Percentiles rank a stretch among this genome's conserved stretches.
These are phyloP conservation scores for Lates calcarifer DNA, from an alignment of 2,113 vertebrate genomes.

Conservation along the genomic window DNA sequence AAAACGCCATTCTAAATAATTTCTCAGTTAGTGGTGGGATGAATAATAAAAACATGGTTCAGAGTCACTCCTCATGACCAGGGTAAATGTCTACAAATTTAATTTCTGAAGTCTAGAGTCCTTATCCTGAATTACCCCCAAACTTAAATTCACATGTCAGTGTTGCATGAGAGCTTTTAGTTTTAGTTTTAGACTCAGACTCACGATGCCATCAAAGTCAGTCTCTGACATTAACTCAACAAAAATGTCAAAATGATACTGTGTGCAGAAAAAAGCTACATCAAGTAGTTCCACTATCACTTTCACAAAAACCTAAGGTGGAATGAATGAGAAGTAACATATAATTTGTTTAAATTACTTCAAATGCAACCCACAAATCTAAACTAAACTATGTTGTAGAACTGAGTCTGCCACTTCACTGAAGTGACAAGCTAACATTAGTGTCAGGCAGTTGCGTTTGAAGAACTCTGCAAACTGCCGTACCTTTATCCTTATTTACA, in stretches of 20 bases:
- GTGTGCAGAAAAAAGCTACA: neutral
- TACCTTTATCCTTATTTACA: neutral
- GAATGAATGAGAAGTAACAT: neutral
- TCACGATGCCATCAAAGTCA: slow-evolving; percentile 9
- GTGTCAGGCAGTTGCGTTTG: neutral
- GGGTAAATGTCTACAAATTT: too few species aligned
- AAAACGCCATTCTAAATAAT: slow-evolving; percentile 61
- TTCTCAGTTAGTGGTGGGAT: slow-evolving; percentile 25
- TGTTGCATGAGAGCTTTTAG: too few species aligned
- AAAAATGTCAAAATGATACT: neutral
- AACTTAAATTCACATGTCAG: neutral
- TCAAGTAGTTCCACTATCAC: neutral
- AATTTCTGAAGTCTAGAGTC: neutral
- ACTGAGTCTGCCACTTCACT: neutral
- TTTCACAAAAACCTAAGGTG: neutral
- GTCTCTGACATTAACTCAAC: neutral
- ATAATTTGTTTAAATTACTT: neutral
- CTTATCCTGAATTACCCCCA: neutral
- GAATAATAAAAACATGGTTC: slow-evolving; percentile 1
- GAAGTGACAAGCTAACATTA: neutral
- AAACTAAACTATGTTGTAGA: neutral
- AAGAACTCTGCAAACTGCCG: neutral
- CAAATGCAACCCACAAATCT: neutral
- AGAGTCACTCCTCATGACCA: neutral
- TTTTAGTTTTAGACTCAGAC: too few species aligned